Evolutionary conservation across 2,797 vertebrate species (phyloP), one percentile per base, ranked within the genome.

Genomic region (Spatula clypeata): DNA sequence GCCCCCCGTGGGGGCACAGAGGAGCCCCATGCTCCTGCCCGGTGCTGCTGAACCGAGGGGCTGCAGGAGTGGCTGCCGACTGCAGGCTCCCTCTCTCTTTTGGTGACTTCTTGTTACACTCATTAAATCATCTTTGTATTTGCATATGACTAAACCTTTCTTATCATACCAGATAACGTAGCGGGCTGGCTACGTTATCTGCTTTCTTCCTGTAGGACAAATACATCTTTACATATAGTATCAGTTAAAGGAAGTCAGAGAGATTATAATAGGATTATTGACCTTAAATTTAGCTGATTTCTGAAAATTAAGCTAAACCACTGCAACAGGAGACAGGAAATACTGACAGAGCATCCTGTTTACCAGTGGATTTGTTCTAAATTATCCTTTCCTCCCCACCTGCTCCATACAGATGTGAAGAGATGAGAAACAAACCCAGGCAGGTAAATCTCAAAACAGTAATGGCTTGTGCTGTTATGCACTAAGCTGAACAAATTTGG

Each of bases 381-480:
- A 88, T 87, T 89, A 89, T 69, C 58, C 79, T 88, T 96, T 93
- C 90, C 93, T 93, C 73, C 83, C 44, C 91, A 91, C 82, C 70
- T 96, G 93, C 73, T 86, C 32, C 0, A 1, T 57, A 84, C 73
- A 90, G 90, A 94, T 93, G 91, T 85, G 93, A 88, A 71, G 20
- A 57, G 49, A 79, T 36, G 80, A 84, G 77, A 92, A 86, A 90
- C 55, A 93, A 86, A 90, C 57, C 32, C 53, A 23, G 49, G 72
- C 64, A 95, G 83, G 77, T 94, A 91, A 31, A 60, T 79, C 55
- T 82, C 31, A 34, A 34, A 58, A 71, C 42, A 76, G 86, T 21
- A 81, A 42, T 1, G 7, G 38, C 36, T 79, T 72, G 14, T 61
- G 51, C n/a, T 88, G 72, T 34, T 42, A 79, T 53, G 53, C 53